Evolutionary conservation across 2,113 vertebrate genomes (phyloP), one percentile per base, ranked within the genome.

Genomic region (Colossoma macropomum): DNA sequence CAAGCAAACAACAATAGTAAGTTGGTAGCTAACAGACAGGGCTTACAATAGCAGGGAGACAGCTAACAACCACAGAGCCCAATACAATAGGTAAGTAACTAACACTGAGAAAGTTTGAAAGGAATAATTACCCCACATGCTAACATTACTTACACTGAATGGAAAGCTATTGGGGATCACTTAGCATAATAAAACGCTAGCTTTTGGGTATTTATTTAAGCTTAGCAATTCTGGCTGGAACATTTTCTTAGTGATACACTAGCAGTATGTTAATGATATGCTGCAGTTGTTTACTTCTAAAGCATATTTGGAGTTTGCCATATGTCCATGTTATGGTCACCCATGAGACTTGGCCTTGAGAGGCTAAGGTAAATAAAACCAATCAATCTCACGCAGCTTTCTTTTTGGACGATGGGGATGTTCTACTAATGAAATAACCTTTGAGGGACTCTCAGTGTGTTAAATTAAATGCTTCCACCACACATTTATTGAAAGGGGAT

Each of bases 401-500:
- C 50, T 7, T 56, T 28, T 56, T 56, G 28, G 50, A 50, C 2
- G 48, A 32, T 17, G 27, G 6, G 27, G 27, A 10, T 16, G 9
- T 10, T 3, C 13, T 11, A 56, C 1, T 54, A 32, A 59, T 34
- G 52, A n/a, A 75, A 75, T 30, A 56, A 56, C 68, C 68, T 71
- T 34, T 11, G 19, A 30, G 15, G 45, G 25, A 75, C n/a, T 30
- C 15, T 45, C 69, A 10, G 38, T 38, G 45, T 70, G 19, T 17
- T 21, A 32, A 54, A 74, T 75, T 9, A 75, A 54, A 75, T 32
- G 19, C 28, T 30, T 25, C 50, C 54, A 71, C 72, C 66, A 63
- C 60, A 28, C 66, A 62, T 80, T 86, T 75, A 76, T 72, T 83
- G n/a, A 17, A 52, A 41, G 21, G 66, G 66, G 34, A 68, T 72